Percentiles rank a stretch among this genome's conserved stretches.
These are phyloP conservation scores for Aegithalos caudatus DNA, from an alignment of 2,113 vertebrate genomes.

Conservation along the genomic window DNA sequence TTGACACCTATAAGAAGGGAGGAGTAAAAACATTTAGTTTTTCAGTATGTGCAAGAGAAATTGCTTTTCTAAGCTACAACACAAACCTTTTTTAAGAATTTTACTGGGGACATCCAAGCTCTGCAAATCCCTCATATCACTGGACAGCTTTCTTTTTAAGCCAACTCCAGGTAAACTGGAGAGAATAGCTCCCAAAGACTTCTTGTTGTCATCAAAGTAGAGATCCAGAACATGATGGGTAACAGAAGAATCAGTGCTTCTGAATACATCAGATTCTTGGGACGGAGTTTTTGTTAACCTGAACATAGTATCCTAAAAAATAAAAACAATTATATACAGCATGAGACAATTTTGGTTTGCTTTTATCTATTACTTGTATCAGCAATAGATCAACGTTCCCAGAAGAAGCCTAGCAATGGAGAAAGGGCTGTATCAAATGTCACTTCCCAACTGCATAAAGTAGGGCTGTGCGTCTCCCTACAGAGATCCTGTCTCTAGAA, in stretches of 20 bases:
- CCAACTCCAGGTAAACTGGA: constrained; percentile 71
- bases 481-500: neutral
- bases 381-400: neutral
- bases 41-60: neutral
- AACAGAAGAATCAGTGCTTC: constrained; percentile 60
- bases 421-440: neutral
- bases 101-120: constrained; percentile 73
- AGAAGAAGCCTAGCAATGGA: neutral
- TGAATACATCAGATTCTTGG: constrained; percentile 60
- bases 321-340: neutral
- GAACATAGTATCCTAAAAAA: constrained; percentile 73
- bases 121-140: constrained; percentile 55
- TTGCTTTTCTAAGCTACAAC: neutral
- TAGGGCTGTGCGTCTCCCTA: neutral
- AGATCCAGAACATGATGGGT: constrained; percentile 58
- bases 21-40: neutral
- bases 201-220: constrained; percentile 70
- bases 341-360: neutral
- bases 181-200: constrained; percentile 74
- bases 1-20: neutral
- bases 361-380: neutral
- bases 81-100: constrained; percentile 78
- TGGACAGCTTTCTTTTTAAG: constrained; percentile 83
- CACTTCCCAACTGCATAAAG: neutral
- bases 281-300: constrained; percentile 71